A percentile compares a stretch with the other conserved stretches of the same genome.
Evolutionary conservation across 2,113 vertebrate genomes (phyloP).

Genomic region (Dendropsophus ebraccatus): DNA sequence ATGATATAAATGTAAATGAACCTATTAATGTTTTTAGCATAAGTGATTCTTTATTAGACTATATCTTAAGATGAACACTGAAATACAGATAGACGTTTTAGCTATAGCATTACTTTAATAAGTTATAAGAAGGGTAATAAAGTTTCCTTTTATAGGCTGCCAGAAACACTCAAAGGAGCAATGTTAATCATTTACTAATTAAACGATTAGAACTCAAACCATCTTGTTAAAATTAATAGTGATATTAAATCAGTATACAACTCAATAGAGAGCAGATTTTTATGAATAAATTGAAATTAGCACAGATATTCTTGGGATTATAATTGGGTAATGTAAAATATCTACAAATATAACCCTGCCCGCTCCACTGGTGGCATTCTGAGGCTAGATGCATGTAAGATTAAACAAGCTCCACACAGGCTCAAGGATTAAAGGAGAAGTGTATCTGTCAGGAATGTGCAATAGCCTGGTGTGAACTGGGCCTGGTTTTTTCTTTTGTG

Average conservation of each 20-base stretch:
- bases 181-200: conserved; percentile 47
- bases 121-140: conserved; percentile 25
- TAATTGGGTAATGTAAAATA: background rate
- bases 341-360: background rate
- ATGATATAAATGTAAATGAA: background rate
- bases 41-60: background rate
- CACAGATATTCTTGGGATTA: background rate
- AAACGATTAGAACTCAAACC: conserved; percentile 27
- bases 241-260: conserved; percentile 36
- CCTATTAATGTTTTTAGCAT: background rate
- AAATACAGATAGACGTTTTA: background rate
- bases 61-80: background rate
- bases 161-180: conserved; percentile 12
- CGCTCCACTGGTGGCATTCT: conserved; percentile 22
- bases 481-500: too few relatives aligned
- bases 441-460: too few relatives aligned
- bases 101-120: conserved; percentile 32
- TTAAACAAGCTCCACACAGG: background rate
- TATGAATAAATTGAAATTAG: background rate
- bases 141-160: conserved; percentile 1
- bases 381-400: background rate
- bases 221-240: conserved; percentile 32
- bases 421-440: background rate
- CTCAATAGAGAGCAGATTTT: background rate
- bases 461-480: too few relatives aligned